Evolutionary conservation across 1,140 invertebrate genomes (phyloP), one percentile per base, ranked within the genome.

Genomic region (Nixonia krombeini): DNA sequence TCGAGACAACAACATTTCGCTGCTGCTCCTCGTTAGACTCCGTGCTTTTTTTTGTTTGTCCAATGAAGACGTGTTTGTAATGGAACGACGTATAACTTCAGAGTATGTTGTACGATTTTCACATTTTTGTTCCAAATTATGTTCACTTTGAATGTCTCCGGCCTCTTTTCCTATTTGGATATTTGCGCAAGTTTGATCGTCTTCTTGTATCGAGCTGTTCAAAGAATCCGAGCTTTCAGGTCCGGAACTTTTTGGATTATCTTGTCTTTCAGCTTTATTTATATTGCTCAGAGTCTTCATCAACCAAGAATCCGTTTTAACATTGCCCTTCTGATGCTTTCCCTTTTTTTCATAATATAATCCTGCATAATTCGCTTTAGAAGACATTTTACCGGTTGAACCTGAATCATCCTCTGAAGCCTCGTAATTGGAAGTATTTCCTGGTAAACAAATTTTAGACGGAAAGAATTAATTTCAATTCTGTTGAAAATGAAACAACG

Each of bases 221-320:
- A 69, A 68, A 4, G 73, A 72, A 21, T 65, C 70, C 0, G 57
- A 63, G 12, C 46, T 73, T 7, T 17, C 52, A n/a, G 7, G 29
- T 2, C 40, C 13, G 17, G 31, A 4, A 12, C 25, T 25, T 4
- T 51, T 12, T 57, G 42, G 16, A n/a, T n/a, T n/a, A n/a, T n/a
- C 49, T 56, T 26, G 53, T 53, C 4, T 44, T 38, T 28, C 42
- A 38, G n/a, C n/a, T 26, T 66, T 68, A 26, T 73, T 51, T 68
- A 21, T 65, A 31, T 76, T 77, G 42, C 76, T 82, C 29, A 84
- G 51, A n/a, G 81, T 83, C 37, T 73, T 73, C 28, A 84, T 73
- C 31, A 84, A 63, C 82, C 82, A 84, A 17, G 76, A 79, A 61
- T 84, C 81, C 7, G 82, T 83, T 55, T 80, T 82, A n/a, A 83